Percentiles rank a stretch among this genome's conserved stretches.
These are phyloP conservation scores for Poicephalus meyeri DNA, from an alignment of 2,113 vertebrate species.

Conservation along the genomic window DNA sequence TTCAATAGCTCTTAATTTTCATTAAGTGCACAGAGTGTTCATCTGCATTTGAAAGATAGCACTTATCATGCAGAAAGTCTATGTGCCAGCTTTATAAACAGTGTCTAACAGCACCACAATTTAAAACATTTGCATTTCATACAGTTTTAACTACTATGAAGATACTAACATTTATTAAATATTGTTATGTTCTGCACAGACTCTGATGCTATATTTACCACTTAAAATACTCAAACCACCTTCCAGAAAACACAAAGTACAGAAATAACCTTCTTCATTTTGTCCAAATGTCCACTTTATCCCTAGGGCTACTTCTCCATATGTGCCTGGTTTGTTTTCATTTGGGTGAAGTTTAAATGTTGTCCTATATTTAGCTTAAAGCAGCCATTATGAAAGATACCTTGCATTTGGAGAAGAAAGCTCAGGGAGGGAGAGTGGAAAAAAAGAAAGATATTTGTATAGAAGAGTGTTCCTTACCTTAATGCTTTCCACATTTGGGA, in stretches of 20 bases:
- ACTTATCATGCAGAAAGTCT: conserved; percentile 61
- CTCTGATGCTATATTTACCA: not conserved
- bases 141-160: not conserved
- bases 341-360: not conserved
- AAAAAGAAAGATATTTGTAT: not conserved
- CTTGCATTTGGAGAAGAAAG: not conserved
- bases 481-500: not conserved
- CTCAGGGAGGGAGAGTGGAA: not conserved
- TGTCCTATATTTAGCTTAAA: not conserved
- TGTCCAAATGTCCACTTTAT: not conserved
- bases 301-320: not conserved
- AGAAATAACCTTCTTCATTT: not conserved
- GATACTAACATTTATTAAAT: not conserved
- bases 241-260: not conserved
- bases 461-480: not conserved
- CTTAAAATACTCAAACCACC: not conserved
- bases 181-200: not conserved
- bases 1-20: conserved; percentile 33
- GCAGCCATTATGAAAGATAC: not conserved
- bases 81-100: not conserved
- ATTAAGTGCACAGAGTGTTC: not conserved
- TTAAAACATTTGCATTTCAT: not conserved
- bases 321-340: not conserved
- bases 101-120: not conserved
- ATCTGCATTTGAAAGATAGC: conserved; percentile 66